phyloP scores from a whole-genome alignment of 2,888 invertebrate species.

The Noctua janthe region DNA sequence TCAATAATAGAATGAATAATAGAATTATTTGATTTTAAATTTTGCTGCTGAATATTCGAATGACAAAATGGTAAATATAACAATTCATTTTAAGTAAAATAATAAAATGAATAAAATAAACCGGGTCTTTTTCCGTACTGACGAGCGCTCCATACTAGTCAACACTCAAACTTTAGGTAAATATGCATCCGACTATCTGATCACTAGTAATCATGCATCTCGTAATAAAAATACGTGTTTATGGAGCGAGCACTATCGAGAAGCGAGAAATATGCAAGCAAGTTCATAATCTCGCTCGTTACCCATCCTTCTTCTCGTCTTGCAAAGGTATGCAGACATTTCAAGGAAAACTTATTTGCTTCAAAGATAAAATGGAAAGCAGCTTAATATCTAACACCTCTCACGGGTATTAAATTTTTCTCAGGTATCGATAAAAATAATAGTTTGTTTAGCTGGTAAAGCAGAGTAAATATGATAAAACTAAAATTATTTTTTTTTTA shows the following conservation, averaged over 20 bases:
- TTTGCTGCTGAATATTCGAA: no score
- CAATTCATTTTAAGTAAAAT: no score
- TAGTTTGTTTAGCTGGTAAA: background rate
- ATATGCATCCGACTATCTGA: no score
- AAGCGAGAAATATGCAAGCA: background rate
- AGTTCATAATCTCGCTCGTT: background rate
- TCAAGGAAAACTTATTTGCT: slow-evolving; percentile 6
- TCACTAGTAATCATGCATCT: no score
- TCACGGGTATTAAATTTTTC: background rate
- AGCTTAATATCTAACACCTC: background rate
- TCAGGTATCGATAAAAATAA: background rate
- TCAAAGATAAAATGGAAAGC: background rate
- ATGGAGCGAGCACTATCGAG: background rate
- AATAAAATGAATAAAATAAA: no score
- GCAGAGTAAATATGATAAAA: background rate
- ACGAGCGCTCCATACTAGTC: no score
- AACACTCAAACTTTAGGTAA: no score
- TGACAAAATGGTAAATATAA: no score
- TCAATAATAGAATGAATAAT: no score
- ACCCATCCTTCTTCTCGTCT: background rate
- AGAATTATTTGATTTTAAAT: no score
- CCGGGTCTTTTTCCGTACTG: no score
- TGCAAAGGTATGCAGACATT: background rate
- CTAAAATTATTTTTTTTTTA: no score
- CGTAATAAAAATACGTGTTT: background rate